Percentiles rank a stretch among this genome's conserved stretches.
Conservation (phyloP, 2,113 vertebrate genomes). For the Tachuris rubrigastra region DNA sequence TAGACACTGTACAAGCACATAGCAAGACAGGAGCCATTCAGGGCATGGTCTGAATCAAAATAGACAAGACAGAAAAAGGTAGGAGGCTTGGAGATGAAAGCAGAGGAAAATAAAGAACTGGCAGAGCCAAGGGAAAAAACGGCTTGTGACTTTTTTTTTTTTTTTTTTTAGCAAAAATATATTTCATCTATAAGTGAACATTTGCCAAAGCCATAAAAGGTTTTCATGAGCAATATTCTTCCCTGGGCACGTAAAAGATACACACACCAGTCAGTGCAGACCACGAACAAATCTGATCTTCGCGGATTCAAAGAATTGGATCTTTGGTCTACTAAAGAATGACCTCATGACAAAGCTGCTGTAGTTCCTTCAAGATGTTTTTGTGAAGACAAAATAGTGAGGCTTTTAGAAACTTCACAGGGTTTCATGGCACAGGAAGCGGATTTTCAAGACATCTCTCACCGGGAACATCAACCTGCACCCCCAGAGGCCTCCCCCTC, state of each 20-base stretch:
- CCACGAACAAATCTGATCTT: not conserved
- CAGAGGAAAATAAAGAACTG: slow-evolving; percentile 40
- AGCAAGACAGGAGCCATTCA: slow-evolving; percentile 51
- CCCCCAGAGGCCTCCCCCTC: no score
- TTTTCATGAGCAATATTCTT: not conserved
- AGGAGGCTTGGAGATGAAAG: slow-evolving; percentile 50
- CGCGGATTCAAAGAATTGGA: not conserved
- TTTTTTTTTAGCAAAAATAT: slow-evolving; percentile 10
- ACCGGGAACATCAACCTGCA: not conserved
- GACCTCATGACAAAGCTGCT: not conserved
- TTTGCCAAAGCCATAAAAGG: slow-evolving; percentile 5
- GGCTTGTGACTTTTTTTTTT: not conserved
- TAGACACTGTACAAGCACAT: slow-evolving; percentile 37
- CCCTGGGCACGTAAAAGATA: not conserved
- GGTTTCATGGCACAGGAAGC: not conserved
- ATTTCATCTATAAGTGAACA: slow-evolving; percentile 36
- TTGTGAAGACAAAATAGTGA: not conserved
- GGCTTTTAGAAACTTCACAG: not conserved
- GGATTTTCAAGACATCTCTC: not conserved
- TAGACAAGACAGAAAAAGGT: slow-evolving; percentile 38
- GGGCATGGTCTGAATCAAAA: slow-evolving; percentile 56
- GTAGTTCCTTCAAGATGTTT: not conserved
- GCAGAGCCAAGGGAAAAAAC: not conserved
- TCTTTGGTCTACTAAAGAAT: not conserved
- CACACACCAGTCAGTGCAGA: not conserved